These are phyloP conservation scores for Delichon dasypus DNA, from an alignment of 2,797 vertebrate species.

Conservation along the genomic window DNA sequence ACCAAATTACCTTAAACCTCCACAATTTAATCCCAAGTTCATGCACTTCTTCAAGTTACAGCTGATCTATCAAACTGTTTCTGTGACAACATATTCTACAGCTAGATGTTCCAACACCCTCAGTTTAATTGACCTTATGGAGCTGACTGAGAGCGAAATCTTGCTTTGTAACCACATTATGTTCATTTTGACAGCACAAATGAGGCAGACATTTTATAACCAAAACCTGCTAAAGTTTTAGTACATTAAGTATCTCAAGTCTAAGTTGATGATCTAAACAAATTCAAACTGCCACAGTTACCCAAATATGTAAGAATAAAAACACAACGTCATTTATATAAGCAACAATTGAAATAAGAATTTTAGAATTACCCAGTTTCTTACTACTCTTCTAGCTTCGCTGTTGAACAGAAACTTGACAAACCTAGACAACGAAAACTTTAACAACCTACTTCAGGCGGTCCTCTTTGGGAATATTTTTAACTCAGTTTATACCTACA, in stretches of 20 bases:
- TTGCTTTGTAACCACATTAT: not conserved
- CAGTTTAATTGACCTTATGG: not conserved
- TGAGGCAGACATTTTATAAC: not conserved
- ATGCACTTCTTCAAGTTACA: not conserved
- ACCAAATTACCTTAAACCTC: constrained; percentile 1
- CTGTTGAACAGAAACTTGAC: not conserved
- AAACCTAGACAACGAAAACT: not conserved
- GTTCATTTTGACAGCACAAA: not conserved
- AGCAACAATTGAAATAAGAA: not conserved
- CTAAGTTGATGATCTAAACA: not conserved
- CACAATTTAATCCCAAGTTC: not conserved
- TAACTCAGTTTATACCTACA: not conserved
- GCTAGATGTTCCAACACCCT: not conserved
- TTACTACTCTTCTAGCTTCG: not conserved
- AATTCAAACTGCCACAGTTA: not conserved
- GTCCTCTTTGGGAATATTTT: not conserved
- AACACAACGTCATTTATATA: not conserved
- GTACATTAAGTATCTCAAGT: not conserved
- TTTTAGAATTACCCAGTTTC: not conserved
- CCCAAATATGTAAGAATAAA: not conserved
- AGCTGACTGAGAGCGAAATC: not conserved
- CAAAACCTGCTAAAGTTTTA: not conserved
- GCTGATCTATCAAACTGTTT: not conserved
- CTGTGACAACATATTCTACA: not conserved
- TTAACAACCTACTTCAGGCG: not conserved